These are phyloP conservation scores for Neolamprologus sp. DNA, from an alignment of 2,113 vertebrate species.

Conservation along the genomic window DNA sequence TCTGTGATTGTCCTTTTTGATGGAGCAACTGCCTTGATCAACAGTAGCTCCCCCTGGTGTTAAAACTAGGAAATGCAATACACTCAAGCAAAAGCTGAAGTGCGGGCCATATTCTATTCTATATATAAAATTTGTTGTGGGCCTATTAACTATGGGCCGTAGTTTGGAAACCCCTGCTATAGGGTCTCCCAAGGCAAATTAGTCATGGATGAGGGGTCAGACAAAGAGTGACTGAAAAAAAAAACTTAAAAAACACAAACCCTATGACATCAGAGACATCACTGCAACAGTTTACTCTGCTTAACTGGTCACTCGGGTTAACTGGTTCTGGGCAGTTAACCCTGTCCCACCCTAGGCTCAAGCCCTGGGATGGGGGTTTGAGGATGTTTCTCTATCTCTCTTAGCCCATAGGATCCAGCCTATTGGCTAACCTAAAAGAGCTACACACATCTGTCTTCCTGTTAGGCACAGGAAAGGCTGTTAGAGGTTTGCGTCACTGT, in stretches of 20 bases:
- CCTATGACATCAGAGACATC: neutral
- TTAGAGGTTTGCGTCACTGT: neutral
- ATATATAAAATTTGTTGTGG: neutral
- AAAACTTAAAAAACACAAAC: neutral
- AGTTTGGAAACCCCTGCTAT: neutral
- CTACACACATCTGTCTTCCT: neutral
- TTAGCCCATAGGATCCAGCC: neutral
- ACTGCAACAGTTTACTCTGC: neutral
- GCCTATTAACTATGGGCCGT: neutral
- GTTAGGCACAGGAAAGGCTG: neutral
- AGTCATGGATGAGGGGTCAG: neutral
- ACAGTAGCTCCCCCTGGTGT: neutral
- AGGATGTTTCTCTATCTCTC: neutral
- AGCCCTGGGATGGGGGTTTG: neutral
- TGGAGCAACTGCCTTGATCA: neutral
- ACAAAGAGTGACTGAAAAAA: neutral
- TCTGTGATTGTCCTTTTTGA: neutral
- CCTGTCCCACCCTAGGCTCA: neutral
- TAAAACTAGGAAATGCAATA: neutral
- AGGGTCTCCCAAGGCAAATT: neutral
- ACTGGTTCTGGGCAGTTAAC: neutral
- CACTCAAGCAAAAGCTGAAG: neutral
- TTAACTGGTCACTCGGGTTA: neutral
- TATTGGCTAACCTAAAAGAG: neutral
- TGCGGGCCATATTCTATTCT: neutral